phyloP scores from a whole-genome alignment of 1,140 invertebrate species.

The Heliothis virescens region DNA sequence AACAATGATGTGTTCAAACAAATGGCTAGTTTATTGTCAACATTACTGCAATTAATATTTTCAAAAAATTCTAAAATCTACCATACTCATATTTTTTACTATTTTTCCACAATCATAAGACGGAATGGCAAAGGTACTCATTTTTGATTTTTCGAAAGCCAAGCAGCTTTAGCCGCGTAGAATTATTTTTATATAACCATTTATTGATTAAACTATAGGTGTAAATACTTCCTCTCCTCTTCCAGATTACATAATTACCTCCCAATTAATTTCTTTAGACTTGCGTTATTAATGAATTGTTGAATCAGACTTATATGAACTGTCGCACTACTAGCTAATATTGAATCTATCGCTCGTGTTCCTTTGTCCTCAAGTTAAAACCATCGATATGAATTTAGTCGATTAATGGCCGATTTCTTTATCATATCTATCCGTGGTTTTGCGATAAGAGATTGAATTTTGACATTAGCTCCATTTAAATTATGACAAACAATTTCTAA shows the following conservation, averaged over 20 bases:
- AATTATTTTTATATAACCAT: constrained; percentile 18
- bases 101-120: neutral
- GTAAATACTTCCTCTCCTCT: constrained; percentile 9
- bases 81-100: neutral
- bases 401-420: too few species aligned
- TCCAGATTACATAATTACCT: neutral
- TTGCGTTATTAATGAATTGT: neutral
- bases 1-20: constrained; percentile 48
- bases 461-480: too few species aligned
- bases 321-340: neutral
- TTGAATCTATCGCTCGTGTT: neutral
- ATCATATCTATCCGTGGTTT: too few species aligned
- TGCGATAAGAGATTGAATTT: too few species aligned
- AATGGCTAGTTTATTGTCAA: constrained; percentile 20
- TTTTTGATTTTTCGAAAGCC: neutral
- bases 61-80: neutral
- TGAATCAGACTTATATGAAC: neutral
- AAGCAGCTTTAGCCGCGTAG: neutral
- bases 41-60: neutral
- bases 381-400: too few species aligned
- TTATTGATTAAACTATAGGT: neutral
- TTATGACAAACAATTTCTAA: too few species aligned
- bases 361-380: neutral
- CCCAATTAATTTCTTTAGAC: neutral
- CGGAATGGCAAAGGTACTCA: constrained; percentile 6